Base-by-base conservation (phyloP, 1,140 invertebrate species). In the Steinernema feltiae region DNA sequence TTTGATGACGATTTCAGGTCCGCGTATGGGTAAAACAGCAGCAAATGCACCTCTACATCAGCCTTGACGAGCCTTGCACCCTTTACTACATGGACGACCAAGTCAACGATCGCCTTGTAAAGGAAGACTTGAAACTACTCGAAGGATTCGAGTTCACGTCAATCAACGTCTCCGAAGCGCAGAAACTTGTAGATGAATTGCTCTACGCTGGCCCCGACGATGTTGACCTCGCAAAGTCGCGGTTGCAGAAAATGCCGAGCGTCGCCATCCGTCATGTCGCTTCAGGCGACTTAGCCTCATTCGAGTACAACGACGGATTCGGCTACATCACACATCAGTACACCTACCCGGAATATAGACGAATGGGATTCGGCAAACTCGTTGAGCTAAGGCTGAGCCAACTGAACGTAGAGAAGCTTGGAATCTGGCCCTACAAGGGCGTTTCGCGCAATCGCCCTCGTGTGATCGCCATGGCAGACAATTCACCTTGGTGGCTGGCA, bases 251-350 rank as follows among this genome's bases (percentile, higher is more conserved):
- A 21, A 63, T 63, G 53, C 53, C 53, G 7, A 63, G 53, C 53
- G 24, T 63, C 12, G 53, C 7, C 12, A 27, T 63, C 3, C 53
- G 53, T 27, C 12, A 63, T 3, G 24, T 63, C 53, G 15, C 53
- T 21, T 17, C 53, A 27, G 53, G 53, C 12, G 24, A 63, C 15
- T n/a, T 63, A 3, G 53, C 24, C 24, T 63, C 53, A 3, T 63
- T 63, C 53, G 53, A 63, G 53, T 63, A 63, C 53, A 63, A 63
- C 53, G 53, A 63, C 53, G 53, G 53, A 3, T 63, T 63, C 53
- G 53, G 53, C 12, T 63, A 17, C 53, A 63, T 63, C 53, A 63
- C 53, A 21, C 53, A 63, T 27, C 53, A 63, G 24, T 63, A 17
- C 53, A 63, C 53, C 12, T 63, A 63, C 24, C 53, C 53, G 15